Base-by-base conservation (phyloP, 2,888 invertebrate species). In the Pseudococcus viburni region DNA sequence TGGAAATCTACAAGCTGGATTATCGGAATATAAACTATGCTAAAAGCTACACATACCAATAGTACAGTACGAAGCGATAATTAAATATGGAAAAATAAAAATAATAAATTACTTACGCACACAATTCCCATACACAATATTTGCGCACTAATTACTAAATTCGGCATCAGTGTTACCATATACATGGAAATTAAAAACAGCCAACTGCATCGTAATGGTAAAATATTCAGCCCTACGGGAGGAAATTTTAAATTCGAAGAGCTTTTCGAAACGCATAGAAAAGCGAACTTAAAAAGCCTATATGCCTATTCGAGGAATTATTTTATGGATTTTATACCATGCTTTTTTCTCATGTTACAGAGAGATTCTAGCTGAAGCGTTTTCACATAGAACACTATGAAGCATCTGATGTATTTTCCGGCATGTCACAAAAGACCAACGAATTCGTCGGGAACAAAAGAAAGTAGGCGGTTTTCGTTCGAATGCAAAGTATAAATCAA, bases 111-210 rank as follows among this genome's bases (percentile, higher is more conserved):
- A 73, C 73, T 73, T 73, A 73, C 73, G 64, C 64, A 73, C 73
- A 73, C 73, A 73, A 73, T 73, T 39, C 73, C 73, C 33, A 73
- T 73, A 73, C 73, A 39, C 73, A 73, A 73, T 26, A 73, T 73
- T 73, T 73, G 73, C 73, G 73, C 73, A 73, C 73, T 73, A 73
- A 73, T 73, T 73, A 73, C 73, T 73, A 73, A 73, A 73, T 73
- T 73, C 73, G 73, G 73, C 73, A 19, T 73, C 73, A 73, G 73
- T 73, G 73, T 73, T 73, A 73, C 73, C 73, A 73, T 73, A 9
- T 73, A 33, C 73, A 15, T 33, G 73, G 39, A 73, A 73, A 73
- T 33, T 12, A 73, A 73, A 73, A 73, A 33, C 12, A 73, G 15
- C 73, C 33, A 73, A 33, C 73, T 19, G 33, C 17, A 33, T 73